A percentile compares a stretch with the other conserved stretches of the same genome.
These are phyloP conservation scores for Chelmon rostratus DNA, from an alignment of 2,797 vertebrate genomes.

Conservation along the genomic window DNA sequence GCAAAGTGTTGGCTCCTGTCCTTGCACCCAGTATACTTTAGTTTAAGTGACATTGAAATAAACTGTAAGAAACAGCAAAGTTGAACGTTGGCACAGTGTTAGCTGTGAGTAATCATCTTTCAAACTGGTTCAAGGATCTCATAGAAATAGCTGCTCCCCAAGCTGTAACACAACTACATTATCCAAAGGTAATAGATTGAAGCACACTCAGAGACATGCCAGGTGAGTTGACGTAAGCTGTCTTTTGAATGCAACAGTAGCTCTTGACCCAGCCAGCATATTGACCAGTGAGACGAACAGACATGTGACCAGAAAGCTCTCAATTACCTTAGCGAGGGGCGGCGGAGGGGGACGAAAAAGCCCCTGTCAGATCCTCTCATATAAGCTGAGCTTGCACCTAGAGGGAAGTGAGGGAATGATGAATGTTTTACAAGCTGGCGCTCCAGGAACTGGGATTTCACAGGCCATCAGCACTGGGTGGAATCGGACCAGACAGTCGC, in stretches of 20 bases:
- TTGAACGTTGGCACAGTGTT: background rate
- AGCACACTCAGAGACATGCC: slow-evolving; percentile 39
- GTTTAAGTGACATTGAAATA: slow-evolving; percentile 25
- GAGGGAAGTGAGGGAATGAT: slow-evolving; percentile 68
- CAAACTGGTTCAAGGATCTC: slow-evolving; percentile 14
- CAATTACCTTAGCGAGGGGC: slow-evolving; percentile 26
- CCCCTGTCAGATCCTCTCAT: slow-evolving; percentile 67
- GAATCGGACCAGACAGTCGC: slow-evolving; percentile 78
- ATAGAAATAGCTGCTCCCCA: slow-evolving; percentile 12
- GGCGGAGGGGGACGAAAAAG: slow-evolving; percentile 45
- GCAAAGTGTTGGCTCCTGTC: slow-evolving; percentile 1
- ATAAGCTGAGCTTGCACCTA: slow-evolving; percentile 64
- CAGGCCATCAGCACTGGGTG: slow-evolving; percentile 68
- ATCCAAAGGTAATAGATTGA: slow-evolving; percentile 5
- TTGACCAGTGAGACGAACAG: slow-evolving; percentile 57
- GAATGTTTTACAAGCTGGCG: slow-evolving; percentile 70
- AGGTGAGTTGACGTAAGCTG: slow-evolving; percentile 36
- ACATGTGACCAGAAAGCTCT: slow-evolving; percentile 57
- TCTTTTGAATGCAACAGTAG: slow-evolving; percentile 25
- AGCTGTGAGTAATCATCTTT: slow-evolving; percentile 36
- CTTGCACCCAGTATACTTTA: slow-evolving; percentile 3
- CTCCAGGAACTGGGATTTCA: slow-evolving; percentile 74
- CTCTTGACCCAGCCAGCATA: slow-evolving; percentile 33
- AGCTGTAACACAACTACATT: slow-evolving; percentile 13
- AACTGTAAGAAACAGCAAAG: slow-evolving; percentile 22